Evolutionary conservation across 2,888 invertebrate genomes (phyloP).

Genomic region (Hydrotaea diabolus): DNA sequence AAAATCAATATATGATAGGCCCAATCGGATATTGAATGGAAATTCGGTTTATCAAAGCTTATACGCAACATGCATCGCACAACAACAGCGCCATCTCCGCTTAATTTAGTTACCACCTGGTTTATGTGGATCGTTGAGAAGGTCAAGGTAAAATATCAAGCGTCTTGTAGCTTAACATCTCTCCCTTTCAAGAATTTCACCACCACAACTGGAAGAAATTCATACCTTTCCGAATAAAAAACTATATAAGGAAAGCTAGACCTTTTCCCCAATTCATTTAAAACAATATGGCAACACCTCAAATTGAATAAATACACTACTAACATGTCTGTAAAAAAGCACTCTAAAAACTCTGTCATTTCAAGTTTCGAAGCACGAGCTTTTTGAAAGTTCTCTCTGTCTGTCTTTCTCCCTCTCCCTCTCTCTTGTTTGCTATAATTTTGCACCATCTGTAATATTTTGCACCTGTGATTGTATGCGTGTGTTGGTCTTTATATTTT

Average conservation of each 20-base stretch:
- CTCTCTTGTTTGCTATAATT: neutral
- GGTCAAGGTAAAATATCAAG: slow-evolving; percentile 85
- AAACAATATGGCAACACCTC: slow-evolving; percentile 78
- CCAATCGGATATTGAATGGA: slow-evolving; percentile 99
- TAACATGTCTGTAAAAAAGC: neutral
- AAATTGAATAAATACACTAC: neutral
- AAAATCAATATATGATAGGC: slow-evolving; percentile 84
- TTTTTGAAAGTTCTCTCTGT: neutral
- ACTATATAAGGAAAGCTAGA: slow-evolving; percentile 64
- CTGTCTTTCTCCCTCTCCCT: neutral
- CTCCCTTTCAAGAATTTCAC: slow-evolving; percentile 30
- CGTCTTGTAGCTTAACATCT: slow-evolving; percentile 71
- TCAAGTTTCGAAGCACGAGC: slow-evolving; percentile 5
- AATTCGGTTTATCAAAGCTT: slow-evolving; percentile 98
- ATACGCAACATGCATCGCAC: slow-evolving; percentile 99
- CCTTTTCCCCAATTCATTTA: slow-evolving; percentile 80
- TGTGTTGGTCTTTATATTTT: slow-evolving; percentile 56
- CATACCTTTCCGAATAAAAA: slow-evolving; percentile 22
- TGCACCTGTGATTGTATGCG: slow-evolving; percentile 32
- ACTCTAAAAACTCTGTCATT: neutral
- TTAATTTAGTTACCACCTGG: slow-evolving; percentile 98
- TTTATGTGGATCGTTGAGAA: slow-evolving; percentile 90
- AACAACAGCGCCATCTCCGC: slow-evolving; percentile 97
- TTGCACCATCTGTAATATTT: neutral
- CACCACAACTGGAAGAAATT: too few relatives aligned